Evolutionary conservation across 2,797 vertebrate species (phyloP).

Genomic region (Cossypha niveicapilla): DNA sequence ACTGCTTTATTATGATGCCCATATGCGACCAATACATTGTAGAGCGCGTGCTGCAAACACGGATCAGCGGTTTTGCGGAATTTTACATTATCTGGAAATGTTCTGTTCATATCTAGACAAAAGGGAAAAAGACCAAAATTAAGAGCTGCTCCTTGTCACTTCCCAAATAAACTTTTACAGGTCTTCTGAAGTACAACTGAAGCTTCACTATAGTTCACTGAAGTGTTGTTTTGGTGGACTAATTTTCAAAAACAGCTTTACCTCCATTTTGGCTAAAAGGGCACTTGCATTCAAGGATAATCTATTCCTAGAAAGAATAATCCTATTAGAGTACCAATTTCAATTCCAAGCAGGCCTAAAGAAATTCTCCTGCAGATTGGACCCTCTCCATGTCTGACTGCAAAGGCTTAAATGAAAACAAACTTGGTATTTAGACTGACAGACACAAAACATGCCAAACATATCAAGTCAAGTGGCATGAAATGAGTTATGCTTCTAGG

Average conservation of each 20-base stretch:
- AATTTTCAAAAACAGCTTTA: not conserved
- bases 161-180: not conserved
- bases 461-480: not conserved
- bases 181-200: not conserved
- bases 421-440: not conserved
- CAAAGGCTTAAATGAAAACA: not conserved
- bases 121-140: not conserved
- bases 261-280: not conserved
- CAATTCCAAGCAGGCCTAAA: not conserved
- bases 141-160: not conserved
- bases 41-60: constrained; percentile 83
- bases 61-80: constrained; percentile 83
- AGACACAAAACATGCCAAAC: not conserved
- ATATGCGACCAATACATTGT: constrained; percentile 89
- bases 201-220: not conserved
- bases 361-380: not conserved
- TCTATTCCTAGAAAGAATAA: constrained; percentile 9
- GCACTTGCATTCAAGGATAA: not conserved
- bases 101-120: constrained; percentile 88
- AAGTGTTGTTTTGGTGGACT: not conserved
- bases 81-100: constrained; percentile 92
- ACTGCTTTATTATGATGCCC: constrained; percentile 87
- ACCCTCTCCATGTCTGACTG: not conserved
- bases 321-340: not conserved
- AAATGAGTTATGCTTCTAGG: not conserved